phyloP scores from a whole-genome alignment of 1,140 invertebrate species.

The Medauroidea extradentata region DNA sequence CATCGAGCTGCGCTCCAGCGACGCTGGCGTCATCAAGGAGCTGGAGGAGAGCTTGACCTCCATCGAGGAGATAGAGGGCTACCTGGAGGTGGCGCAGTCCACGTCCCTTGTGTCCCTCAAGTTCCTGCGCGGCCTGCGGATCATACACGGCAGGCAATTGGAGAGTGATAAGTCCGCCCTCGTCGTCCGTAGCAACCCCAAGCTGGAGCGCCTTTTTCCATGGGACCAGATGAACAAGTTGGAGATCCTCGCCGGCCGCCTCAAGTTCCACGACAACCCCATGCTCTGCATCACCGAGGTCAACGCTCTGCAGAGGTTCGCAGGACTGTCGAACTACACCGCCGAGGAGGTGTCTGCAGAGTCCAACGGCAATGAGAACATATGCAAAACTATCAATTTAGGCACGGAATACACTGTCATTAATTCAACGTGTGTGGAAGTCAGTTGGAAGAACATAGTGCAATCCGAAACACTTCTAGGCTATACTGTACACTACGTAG shows the following conservation, averaged over 20 bases:
- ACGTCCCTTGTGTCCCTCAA: slow-evolving; percentile 53
- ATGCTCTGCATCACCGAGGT: slow-evolving; percentile 67
- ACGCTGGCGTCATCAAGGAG: slow-evolving; percentile 50
- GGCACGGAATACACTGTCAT: slow-evolving; percentile 44
- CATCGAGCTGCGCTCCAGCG: slow-evolving; percentile 53
- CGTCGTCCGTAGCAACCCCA: slow-evolving; percentile 60
- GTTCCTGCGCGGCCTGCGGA: slow-evolving; percentile 54
- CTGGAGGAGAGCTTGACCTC: slow-evolving; percentile 54
- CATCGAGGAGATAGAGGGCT: slow-evolving; percentile 56
- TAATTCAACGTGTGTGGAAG: slow-evolving; percentile 36
- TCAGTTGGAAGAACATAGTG: slow-evolving; percentile 50
- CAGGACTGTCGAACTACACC: slow-evolving; percentile 38
- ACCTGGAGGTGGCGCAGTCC: slow-evolving; percentile 54
- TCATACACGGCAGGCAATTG: slow-evolving; percentile 51
- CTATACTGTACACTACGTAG: slow-evolving; percentile 56
- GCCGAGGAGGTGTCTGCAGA: slow-evolving; percentile 51
- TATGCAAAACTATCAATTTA: slow-evolving; percentile 53
- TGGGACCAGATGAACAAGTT: slow-evolving; percentile 42
- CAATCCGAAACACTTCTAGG: slow-evolving; percentile 43
- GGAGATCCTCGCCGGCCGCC: slow-evolving; percentile 52
- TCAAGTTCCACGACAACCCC: slow-evolving; percentile 72
- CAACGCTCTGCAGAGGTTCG: slow-evolving; percentile 47
- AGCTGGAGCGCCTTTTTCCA: slow-evolving; percentile 61
- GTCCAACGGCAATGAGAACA: slow-evolving; percentile 66
- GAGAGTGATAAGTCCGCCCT: slow-evolving; percentile 49